Percentiles rank a stretch among this genome's conserved stretches.
These are phyloP conservation scores for Microplitis manilae DNA, from an alignment of 2,888 invertebrate genomes.

Conservation along the genomic window DNA sequence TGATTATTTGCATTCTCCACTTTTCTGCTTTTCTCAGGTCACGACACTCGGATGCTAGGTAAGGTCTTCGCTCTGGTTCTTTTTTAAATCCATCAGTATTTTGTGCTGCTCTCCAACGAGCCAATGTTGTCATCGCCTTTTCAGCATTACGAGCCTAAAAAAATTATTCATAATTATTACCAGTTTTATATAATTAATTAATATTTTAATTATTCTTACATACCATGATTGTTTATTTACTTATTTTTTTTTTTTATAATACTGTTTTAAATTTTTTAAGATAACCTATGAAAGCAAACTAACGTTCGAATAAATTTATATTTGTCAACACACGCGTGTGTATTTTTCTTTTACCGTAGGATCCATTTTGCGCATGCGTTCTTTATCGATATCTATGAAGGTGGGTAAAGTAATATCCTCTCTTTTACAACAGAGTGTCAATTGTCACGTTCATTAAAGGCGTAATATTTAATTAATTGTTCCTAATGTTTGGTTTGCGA, in stretches of 20 bases:
- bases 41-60: conserved; percentile 94
- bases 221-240: not conserved
- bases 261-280: too few species aligned
- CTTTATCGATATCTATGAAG: too few species aligned
- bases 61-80: conserved; percentile 63
- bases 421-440: too few species aligned
- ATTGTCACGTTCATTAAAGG: too few species aligned
- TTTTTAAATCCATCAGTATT: conserved; percentile 55
- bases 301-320: too few species aligned
- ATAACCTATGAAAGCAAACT: too few species aligned
- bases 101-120: conserved; percentile 98
- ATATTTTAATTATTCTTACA: not conserved
- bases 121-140: conserved; percentile 98
- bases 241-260: not conserved
- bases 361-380: too few species aligned
- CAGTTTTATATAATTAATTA: not conserved
- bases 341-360: too few species aligned
- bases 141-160: conserved; percentile 96
- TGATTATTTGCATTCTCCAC: conserved; percentile 96
- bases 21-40: conserved; percentile 94
- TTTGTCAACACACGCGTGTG: too few species aligned
- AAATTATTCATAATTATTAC: not conserved
- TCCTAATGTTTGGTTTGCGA: too few species aligned
- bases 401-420: too few species aligned
- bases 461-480: too few species aligned